These are phyloP conservation scores for Rhynchomys soricoides DNA, from an alignment of 2,113 vertebrate species.

Conservation along the genomic window DNA sequence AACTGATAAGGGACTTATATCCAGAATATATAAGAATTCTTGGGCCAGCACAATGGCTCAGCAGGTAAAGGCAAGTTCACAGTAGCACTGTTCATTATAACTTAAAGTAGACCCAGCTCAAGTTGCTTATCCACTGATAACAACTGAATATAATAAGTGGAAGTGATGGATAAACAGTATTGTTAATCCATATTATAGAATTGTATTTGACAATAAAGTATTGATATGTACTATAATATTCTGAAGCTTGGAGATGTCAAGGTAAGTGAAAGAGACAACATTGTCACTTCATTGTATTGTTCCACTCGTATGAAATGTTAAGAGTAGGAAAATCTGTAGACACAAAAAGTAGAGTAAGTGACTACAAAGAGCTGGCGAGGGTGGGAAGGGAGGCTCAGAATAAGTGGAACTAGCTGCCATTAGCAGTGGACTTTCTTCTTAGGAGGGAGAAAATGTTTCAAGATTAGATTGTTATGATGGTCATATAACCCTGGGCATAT, in stretches of 20 bases:
- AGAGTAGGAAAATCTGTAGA: background rate
- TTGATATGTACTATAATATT: background rate
- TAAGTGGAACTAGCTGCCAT: background rate
- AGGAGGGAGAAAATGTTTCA: background rate
- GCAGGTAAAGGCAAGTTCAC: background rate
- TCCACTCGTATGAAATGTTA: constrained; percentile 30
- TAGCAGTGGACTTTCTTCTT: background rate
- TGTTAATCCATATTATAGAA: background rate
- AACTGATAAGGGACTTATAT: background rate
- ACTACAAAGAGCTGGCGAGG: background rate
- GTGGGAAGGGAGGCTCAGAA: background rate
- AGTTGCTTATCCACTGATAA: background rate
- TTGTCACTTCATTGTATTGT: background rate
- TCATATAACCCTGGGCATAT: background rate
- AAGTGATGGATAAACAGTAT: background rate
- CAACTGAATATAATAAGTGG: too few species aligned
- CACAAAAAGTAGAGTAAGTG: background rate
- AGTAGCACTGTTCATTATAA: background rate
- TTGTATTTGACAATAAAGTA: constrained; percentile 12
- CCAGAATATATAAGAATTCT: background rate
- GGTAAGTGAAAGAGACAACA: background rate
- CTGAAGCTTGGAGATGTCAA: background rate
- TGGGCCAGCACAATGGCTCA: background rate
- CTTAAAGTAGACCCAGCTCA: background rate
- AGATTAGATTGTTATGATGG: constrained; percentile 4